phyloP scores from a whole-genome alignment of 37 sponge, comb jelly and placozoan species.

The Halisarca cf. caerulea region DNA sequence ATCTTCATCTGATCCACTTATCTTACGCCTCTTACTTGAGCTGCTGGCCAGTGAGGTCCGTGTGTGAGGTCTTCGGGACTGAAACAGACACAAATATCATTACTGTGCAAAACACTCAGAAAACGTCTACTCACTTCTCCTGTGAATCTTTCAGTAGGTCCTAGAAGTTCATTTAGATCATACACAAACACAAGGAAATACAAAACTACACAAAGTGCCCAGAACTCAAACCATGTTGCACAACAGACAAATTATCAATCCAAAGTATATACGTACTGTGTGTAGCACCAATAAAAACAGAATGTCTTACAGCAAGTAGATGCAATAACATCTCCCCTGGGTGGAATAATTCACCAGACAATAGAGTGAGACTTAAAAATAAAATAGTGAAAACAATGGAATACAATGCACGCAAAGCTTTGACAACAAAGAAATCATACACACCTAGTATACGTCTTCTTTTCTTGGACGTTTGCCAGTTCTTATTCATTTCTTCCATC shows the following conservation, averaged over 20 bases:
- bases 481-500: slow-evolving; percentile 44
- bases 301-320: no score
- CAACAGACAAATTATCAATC: no score
- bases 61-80: neutral
- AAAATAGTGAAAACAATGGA: no score
- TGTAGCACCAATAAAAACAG: no score
- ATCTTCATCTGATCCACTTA: slow-evolving; percentile 1
- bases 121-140: neutral
- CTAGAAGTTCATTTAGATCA: no score
- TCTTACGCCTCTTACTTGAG: slow-evolving; percentile 2
- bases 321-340: no score
- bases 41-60: neutral
- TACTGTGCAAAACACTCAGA: neutral
- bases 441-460: neutral
- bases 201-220: no score
- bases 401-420: neutral
- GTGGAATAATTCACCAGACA: no score
- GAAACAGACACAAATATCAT: neutral
- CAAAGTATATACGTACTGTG: no score
- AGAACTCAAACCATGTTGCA: no score
- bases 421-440: neutral
- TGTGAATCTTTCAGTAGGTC: neutral
- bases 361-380: no score
- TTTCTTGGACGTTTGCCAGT: neutral
- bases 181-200: no score